A percentile compares a stretch with the other conserved stretches of the same genome.
These are phyloP conservation scores for Tychaedon coryphoeus DNA, from an alignment of 2,113 vertebrate genomes.

Conservation along the genomic window DNA sequence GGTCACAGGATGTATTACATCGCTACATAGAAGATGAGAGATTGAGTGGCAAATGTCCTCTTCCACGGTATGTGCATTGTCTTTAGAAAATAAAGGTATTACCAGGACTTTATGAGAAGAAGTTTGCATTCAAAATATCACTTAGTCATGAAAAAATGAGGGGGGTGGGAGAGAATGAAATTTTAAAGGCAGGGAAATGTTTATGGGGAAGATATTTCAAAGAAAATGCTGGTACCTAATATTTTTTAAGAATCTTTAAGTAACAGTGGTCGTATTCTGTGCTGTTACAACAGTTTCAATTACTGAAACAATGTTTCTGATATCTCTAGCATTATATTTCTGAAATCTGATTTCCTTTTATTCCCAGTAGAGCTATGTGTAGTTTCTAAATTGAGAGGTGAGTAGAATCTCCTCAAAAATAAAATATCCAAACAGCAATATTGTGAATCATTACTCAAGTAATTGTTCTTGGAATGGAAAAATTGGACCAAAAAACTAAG, in stretches of 20 bases:
- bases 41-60: conserved; percentile 94
- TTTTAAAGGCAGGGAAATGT: background rate
- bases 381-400: background rate
- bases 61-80: conserved; percentile 82
- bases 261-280: background rate
- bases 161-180: background rate
- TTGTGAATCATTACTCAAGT: background rate
- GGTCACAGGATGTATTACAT: conserved; percentile 92
- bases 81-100: background rate
- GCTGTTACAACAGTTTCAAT: background rate
- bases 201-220: background rate
- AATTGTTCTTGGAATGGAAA: background rate
- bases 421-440: background rate
- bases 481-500: background rate
- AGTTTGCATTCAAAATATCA: background rate
- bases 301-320: background rate
- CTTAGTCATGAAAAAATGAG: background rate
- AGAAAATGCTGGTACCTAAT: background rate
- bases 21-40: conserved; percentile 96
- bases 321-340: background rate
- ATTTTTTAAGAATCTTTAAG: background rate
- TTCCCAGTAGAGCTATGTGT: background rate
- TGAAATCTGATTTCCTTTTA: background rate
- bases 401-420: background rate
- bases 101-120: background rate